phyloP scores from a whole-genome alignment of 2,113 vertebrate species.

The Raja brachyura region DNA sequence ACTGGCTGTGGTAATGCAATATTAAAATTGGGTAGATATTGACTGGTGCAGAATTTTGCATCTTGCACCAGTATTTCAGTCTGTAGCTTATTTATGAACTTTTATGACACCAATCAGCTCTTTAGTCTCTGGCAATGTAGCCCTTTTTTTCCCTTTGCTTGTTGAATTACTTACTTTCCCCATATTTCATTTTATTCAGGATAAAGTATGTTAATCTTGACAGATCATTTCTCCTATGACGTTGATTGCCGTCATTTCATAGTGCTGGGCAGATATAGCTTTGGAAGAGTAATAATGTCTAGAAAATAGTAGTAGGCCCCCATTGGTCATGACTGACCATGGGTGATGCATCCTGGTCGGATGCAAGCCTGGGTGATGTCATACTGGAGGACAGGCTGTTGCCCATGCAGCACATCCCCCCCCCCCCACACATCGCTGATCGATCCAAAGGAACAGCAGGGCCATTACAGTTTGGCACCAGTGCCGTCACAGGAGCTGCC shows the following conservation, averaged over 20 bases:
- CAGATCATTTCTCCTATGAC: neutral
- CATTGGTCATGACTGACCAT: too few species aligned
- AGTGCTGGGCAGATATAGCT: neutral
- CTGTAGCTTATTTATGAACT: neutral
- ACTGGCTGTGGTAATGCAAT: neutral
- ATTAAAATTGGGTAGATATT: neutral
- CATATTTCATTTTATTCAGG: neutral
- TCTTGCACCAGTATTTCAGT: neutral
- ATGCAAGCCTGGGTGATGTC: too few species aligned
- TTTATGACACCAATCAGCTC: neutral
- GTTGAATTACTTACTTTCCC: slow-evolving; percentile 2
- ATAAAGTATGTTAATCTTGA: neutral
- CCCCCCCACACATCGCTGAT: too few species aligned
- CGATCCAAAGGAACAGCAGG: too few species aligned
- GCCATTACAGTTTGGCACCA: too few species aligned
- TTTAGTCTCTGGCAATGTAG: neutral
- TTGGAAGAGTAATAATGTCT: neutral
- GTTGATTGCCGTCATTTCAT: neutral
- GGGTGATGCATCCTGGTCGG: too few species aligned
- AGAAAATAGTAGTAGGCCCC: too few species aligned
- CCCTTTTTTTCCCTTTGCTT: neutral
- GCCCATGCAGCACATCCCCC: too few species aligned
- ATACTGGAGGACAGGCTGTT: too few species aligned
- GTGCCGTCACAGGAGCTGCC: too few species aligned
- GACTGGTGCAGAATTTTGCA: neutral